Conservation (phyloP, 2,888 invertebrate species). For the Netelia inedita region DNA sequence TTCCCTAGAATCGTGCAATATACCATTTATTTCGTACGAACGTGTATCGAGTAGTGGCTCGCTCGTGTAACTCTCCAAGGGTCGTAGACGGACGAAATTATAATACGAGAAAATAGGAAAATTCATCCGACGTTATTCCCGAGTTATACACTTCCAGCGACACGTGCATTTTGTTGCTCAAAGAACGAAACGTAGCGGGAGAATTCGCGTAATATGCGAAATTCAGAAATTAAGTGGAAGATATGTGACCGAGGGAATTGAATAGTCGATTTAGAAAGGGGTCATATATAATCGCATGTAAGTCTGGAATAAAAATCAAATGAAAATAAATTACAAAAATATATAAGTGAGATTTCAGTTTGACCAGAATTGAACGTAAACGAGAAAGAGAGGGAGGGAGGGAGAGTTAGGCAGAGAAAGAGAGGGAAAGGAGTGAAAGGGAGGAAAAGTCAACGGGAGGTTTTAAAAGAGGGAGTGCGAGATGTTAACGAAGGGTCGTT, state of each 20-base stretch:
- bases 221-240: neutral
- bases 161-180: slow-evolving; percentile 12
- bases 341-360: neutral
- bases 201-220: neutral
- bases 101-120: neutral
- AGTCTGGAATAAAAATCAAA: neutral
- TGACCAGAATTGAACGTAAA: neutral
- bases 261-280: neutral
- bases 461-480: slow-evolving; percentile 31
- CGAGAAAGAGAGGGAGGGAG: neutral
- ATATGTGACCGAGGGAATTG: slow-evolving; percentile 13
- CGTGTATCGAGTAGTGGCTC: neutral
- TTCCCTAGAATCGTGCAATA: neutral
- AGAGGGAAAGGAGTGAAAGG: slow-evolving; percentile 2
- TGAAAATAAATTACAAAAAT: neutral
- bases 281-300: neutral
- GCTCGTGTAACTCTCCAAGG: neutral
- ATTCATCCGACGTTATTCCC: neutral
- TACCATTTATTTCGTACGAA: neutral
- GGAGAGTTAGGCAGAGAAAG: neutral
- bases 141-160: neutral
- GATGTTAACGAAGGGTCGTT: slow-evolving; percentile 57
- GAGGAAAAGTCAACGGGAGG: slow-evolving; percentile 15
- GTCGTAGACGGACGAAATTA: slow-evolving; percentile 24
- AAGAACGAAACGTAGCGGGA: neutral